A percentile compares a stretch with the other conserved stretches of the same genome.
Conservation (phyloP, 2,888 invertebrate species). For the Athalia circularis region DNA sequence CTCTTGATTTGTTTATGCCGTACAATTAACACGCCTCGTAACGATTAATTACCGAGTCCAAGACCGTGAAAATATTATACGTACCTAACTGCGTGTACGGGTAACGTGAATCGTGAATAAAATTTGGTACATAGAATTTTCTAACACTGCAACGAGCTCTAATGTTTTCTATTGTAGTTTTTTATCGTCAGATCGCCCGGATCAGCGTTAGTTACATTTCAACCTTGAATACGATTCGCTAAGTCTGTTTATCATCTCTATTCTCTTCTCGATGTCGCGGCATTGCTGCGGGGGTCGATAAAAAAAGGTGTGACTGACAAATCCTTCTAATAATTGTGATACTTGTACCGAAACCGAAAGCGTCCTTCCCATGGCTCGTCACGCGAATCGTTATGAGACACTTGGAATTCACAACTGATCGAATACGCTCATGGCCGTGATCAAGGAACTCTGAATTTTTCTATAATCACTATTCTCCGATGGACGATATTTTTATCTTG, state of each 20-base stretch:
- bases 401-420: background rate
- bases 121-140: too few relatives aligned
- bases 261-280: too few relatives aligned
- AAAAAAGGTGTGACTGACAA: background rate
- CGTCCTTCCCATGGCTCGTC: conserved; percentile 37
- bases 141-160: too few relatives aligned
- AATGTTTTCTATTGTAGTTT: too few relatives aligned
- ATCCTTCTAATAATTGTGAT: conserved; percentile 24
- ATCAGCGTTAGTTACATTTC: too few relatives aligned
- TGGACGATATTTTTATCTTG: conserved; percentile 4
- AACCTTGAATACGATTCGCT: too few relatives aligned
- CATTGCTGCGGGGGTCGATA: background rate
- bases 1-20: conserved; percentile 26
- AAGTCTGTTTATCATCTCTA: too few relatives aligned
- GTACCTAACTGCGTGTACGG: too few relatives aligned
- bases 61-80: too few relatives aligned
- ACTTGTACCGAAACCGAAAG: conserved; percentile 36
- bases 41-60: conserved; percentile 12
- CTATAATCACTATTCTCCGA: background rate
- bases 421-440: conserved; percentile 24
- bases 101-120: too few relatives aligned
- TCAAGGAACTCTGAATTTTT: conserved; percentile 29
- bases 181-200: too few relatives aligned
- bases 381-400: conserved; percentile 18
- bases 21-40: conserved; percentile 5